Evolutionary conservation across 2,888 invertebrate genomes (phyloP).

Genomic region (Torymus auratus): DNA sequence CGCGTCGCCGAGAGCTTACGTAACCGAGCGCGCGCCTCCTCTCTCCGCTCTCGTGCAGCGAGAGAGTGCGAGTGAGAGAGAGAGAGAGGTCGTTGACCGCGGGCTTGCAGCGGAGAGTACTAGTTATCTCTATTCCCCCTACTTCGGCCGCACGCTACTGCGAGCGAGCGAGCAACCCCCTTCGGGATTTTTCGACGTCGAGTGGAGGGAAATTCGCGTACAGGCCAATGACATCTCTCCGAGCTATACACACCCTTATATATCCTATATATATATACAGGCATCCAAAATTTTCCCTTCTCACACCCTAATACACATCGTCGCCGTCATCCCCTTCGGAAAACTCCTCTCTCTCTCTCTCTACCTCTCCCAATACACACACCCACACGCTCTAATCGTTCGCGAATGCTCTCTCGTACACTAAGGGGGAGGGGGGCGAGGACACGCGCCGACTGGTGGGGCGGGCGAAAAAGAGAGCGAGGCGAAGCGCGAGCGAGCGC

Average conservation of each 20-base stretch:
- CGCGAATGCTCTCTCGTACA: too few species aligned
- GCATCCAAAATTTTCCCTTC: too few species aligned
- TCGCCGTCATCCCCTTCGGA: too few species aligned
- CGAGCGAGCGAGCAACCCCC: background rate
- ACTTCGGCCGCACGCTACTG: background rate
- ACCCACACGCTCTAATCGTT: slow-evolving; percentile 8
- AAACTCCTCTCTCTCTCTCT: too few species aligned
- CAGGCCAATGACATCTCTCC: background rate
- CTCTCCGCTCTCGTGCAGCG: background rate
- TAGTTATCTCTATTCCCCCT: background rate
- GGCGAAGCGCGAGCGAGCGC: slow-evolving; percentile 66
- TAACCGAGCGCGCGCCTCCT: slow-evolving; percentile 17
- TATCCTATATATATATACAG: too few species aligned
- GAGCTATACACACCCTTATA: too few species aligned
- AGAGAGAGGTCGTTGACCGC: slow-evolving; percentile 61
- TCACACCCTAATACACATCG: too few species aligned
- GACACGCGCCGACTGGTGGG: slow-evolving; percentile 52
- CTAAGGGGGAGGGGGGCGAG: slow-evolving; percentile 15
- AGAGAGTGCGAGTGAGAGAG: slow-evolving; percentile 42
- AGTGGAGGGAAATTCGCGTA: slow-evolving; percentile 6
- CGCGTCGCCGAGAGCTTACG: background rate
- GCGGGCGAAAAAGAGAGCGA: slow-evolving; percentile 51
- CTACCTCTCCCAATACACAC: too few species aligned
- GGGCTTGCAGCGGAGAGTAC: background rate
- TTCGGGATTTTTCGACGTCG: slow-evolving; percentile 6